phyloP scores from a whole-genome alignment of 2,888 invertebrate species.

The Rotaria sp. region DNA sequence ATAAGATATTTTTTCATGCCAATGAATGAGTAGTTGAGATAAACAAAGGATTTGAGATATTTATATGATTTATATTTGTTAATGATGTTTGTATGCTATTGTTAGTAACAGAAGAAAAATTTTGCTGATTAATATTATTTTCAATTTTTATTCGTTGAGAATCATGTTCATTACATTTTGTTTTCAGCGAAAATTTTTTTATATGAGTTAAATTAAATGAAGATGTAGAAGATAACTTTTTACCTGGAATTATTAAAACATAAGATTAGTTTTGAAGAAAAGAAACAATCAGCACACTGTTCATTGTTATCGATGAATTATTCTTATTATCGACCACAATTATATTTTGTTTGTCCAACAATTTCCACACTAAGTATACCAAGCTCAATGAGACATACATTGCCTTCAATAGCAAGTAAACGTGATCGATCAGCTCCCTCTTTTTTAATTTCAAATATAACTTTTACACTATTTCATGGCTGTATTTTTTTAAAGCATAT shows the following conservation, averaged over 20 bases:
- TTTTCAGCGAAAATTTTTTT: neutral
- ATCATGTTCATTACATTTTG: neutral
- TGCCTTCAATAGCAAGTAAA: conserved; percentile 82
- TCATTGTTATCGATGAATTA: neutral
- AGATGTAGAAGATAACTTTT: neutral
- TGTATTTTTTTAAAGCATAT: conserved; percentile 69
- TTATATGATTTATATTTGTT: neutral
- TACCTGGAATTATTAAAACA: neutral
- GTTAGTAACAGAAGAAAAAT: neutral
- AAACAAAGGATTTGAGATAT: no score
- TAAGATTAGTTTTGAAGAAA: neutral
- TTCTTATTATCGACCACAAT: neutral
- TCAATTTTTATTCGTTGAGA: neutral
- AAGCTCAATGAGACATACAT: conserved; percentile 72
- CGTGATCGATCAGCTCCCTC: conserved; percentile 85
- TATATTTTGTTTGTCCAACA: conserved; percentile 48
- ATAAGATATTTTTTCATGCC: no score
- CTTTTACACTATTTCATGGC: conserved; percentile 95
- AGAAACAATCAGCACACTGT: neutral
- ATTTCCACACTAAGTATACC: conserved; percentile 90
- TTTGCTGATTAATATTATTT: neutral
- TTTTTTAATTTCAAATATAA: conserved; percentile 90
- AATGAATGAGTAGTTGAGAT: no score
- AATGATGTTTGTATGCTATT: neutral
- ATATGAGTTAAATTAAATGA: neutral